Evolutionary conservation across 2,888 invertebrate genomes (phyloP), one percentile per base, ranked within the genome.

Genomic region (Thereva unica): DNA sequence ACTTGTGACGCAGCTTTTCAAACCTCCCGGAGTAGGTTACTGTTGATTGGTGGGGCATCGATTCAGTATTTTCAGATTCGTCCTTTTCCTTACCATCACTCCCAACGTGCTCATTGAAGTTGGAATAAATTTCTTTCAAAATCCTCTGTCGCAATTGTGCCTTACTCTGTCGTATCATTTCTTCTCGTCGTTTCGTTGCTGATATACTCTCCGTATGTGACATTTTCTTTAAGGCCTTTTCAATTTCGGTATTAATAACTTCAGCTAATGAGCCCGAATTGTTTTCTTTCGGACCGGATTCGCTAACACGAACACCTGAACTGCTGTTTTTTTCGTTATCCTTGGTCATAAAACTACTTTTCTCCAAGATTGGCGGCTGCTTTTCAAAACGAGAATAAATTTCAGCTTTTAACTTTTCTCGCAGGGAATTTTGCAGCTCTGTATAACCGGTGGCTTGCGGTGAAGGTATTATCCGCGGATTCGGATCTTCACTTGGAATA

Each of bases 191-290:
- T 45, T 47, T 49, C 4, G 47, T 64, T n/a, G 45, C 47, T 10
- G 50, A 10, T n/a, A 35, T 42, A 10, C 23, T 38, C 12, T 55
- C 23, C 23, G 35, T 55, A 5, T 8, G 41, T 8, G 59, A 7
- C 23, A 55, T 7, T 35, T 64, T 67, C 47, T 38, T 67, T n/a
- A 67, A 37, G 4, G 64, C 64, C 34, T 64, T 67, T 34, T 67
- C 67, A n/a, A 64, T 64, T 57, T 67, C 64, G 4, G 41, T 40
- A n/a, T 67, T 67, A 10, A 64, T 67, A n/a, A 57, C 38, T 38
- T 57, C 67, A 1, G 64, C 40, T 6, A 67, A 23, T 23, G 23
- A 23, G 2, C 23, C 23, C 23, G 23, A 23, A 23, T 23, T 23
- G 23, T 23, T 23, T 23, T 23, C 23, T 2, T 23, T 23, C 1